Conservation (phyloP, 1,140 invertebrate species). For the Pinna nobilis region DNA sequence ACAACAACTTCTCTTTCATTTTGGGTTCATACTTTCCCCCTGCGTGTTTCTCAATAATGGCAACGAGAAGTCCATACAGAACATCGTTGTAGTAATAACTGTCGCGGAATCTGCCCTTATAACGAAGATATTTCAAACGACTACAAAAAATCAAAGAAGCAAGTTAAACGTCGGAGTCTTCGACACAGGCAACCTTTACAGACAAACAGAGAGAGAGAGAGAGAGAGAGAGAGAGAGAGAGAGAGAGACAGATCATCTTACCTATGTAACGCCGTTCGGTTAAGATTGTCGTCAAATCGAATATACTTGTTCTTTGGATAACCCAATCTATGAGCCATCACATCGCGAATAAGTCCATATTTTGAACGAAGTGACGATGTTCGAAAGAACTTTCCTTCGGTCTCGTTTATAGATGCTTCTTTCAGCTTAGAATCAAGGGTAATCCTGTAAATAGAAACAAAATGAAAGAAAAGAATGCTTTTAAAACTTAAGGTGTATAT, state of each 20-base stretch:
- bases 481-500: too few relatives aligned
- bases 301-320: not conserved
- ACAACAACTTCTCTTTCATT: constrained; percentile 33
- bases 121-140: constrained; percentile 29
- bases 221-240: too few relatives aligned
- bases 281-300: not conserved
- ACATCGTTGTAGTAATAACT: constrained; percentile 48
- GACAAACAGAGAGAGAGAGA: too few relatives aligned
- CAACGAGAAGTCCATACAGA: constrained; percentile 39
- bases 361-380: not conserved
- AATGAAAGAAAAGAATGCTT: too few relatives aligned
- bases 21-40: constrained; percentile 46
- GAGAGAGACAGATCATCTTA: too few relatives aligned
- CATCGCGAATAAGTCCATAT: not conserved
- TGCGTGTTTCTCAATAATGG: constrained; percentile 39
- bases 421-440: too few relatives aligned
- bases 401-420: too few relatives aligned
- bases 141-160: constrained; percentile 12
- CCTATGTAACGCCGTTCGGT: not conserved
- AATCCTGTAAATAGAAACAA: too few relatives aligned
- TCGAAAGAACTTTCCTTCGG: too few relatives aligned
- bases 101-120: constrained; percentile 28
- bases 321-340: constrained; percentile 8
- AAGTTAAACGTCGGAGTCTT: not conserved
- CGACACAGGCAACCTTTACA: too few relatives aligned